Evolutionary conservation across 2,113 vertebrate species (phyloP).

Genomic region (Hemiprocne comata): DNA sequence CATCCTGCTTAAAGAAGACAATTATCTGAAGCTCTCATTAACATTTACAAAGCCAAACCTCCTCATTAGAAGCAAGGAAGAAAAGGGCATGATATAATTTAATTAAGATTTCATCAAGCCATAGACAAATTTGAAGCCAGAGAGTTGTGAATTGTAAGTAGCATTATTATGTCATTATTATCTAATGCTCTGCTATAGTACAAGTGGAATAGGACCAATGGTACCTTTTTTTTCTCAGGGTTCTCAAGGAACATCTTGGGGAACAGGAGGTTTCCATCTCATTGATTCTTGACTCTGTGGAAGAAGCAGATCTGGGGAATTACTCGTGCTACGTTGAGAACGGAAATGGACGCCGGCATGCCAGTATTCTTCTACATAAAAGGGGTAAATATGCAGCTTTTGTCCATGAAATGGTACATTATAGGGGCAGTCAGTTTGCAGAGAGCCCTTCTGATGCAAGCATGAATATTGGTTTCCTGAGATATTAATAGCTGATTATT

Average conservation of each 20-base stretch:
- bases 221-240: slow-evolving; percentile 72
- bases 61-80: slow-evolving; percentile 68
- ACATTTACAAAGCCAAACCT: slow-evolving; percentile 64
- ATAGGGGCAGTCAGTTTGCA: background rate
- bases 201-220: background rate
- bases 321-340: slow-evolving; percentile 98
- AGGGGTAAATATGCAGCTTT: slow-evolving; percentile 80
- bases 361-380: slow-evolving; percentile 92
- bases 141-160: background rate
- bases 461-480: background rate
- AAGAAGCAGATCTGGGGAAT: slow-evolving; percentile 95
- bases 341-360: slow-evolving; percentile 91
- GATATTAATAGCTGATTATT: background rate
- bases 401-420: background rate
- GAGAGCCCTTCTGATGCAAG: background rate
- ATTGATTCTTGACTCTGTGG: slow-evolving; percentile 91
- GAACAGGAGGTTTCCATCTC: slow-evolving; percentile 98
- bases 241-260: slow-evolving; percentile 94
- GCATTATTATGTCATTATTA: slow-evolving; percentile 27
- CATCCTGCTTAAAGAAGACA: slow-evolving; percentile 59
- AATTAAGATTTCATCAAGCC: slow-evolving; percentile 71
- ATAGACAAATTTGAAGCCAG: slow-evolving; percentile 41
- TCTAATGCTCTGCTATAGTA: background rate
- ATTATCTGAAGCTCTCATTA: slow-evolving; percentile 73
- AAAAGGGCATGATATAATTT: slow-evolving; percentile 64